Base-by-base conservation (phyloP, 1,140 invertebrate species). In the Limonius californicus region DNA sequence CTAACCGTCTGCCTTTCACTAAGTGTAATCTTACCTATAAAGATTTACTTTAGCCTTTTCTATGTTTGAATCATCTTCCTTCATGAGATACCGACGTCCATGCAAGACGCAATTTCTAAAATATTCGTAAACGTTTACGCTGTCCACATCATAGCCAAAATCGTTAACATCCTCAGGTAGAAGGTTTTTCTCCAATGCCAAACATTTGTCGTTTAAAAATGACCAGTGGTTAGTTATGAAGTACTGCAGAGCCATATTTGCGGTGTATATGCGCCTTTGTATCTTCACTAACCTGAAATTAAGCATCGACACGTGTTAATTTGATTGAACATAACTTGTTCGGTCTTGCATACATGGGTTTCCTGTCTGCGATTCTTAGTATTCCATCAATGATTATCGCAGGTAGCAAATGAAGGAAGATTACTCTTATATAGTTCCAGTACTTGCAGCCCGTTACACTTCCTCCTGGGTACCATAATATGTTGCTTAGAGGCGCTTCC, bases 181-280 rank as follows among this genome's bases (percentile, higher is more conserved):
- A 58, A 95, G 74, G 4, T 76, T 68, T 0, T 78, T 72, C 58
- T 87, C 80, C 12, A 97, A 74, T 0, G 77, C 72, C 8, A 85
- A 68, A 20, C 90, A 81, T 63, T 94, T 94, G 0, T 84, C 76
- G 64, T 92, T 92, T 16, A 78, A 71, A 71, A 96, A 97, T 6
- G 80, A 79, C 93, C 93, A 97, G 72, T 93, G 83, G 62, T 91
- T 85, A 0, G 81, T 85, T 0, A 90, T 83, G 69, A 95, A 98
- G 69, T 88, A 91, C 50, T 87, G 79, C 2, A 97, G 69, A 1
- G 89, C 90, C 7, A 78, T 78, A 30, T 89, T 88, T 0, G 91
- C 89, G 42, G 85, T 85, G 68, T 88, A 89, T 7, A 97, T 84
- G 64, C 88, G 87, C 8, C 88, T 80, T 71, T 96, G 92, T 18